Evolutionary conservation across 2,113 vertebrate genomes (phyloP).

Genomic region (Marmota flaviventris): DNA sequence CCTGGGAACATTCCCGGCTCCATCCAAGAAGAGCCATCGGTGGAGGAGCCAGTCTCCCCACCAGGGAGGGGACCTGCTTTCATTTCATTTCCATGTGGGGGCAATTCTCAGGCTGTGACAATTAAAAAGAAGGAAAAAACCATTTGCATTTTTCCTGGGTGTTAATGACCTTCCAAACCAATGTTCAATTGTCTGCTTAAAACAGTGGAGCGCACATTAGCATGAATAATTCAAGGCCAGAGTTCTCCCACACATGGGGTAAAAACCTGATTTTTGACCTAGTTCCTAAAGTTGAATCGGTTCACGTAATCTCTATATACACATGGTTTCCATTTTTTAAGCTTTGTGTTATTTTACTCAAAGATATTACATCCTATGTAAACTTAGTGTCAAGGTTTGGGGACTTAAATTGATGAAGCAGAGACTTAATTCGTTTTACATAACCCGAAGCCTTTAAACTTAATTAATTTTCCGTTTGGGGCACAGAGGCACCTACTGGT

Average conservation of each 20-base stretch:
- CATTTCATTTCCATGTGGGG: constrained; percentile 67
- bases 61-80: constrained; percentile 69
- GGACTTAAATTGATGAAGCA: constrained; percentile 5
- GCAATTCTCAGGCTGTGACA: constrained; percentile 59
- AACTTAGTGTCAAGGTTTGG: constrained; percentile 53
- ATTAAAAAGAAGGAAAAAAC: constrained; percentile 76
- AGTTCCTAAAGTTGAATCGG: constrained; percentile 63
- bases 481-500: constrained; percentile 31
- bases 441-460: constrained; percentile 74
- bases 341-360: not conserved
- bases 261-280: constrained; percentile 67
- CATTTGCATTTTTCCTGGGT: constrained; percentile 83
- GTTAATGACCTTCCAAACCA: constrained; percentile 83
- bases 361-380: not conserved
- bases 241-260: not conserved
- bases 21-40: constrained; percentile 66
- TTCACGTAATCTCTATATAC: not conserved
- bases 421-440: constrained; percentile 74
- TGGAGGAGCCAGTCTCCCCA: constrained; percentile 9
- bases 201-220: not conserved
- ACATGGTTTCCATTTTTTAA: not conserved
- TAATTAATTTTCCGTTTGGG: constrained; percentile 73
- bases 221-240: constrained; percentile 75
- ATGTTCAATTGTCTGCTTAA: constrained; percentile 55
- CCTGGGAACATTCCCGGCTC: constrained; percentile 70